A percentile compares a stretch with the other conserved stretches of the same genome.
phyloP scores from a whole-genome alignment of 2,888 invertebrate genomes.

The Pherbina coryleti region DNA sequence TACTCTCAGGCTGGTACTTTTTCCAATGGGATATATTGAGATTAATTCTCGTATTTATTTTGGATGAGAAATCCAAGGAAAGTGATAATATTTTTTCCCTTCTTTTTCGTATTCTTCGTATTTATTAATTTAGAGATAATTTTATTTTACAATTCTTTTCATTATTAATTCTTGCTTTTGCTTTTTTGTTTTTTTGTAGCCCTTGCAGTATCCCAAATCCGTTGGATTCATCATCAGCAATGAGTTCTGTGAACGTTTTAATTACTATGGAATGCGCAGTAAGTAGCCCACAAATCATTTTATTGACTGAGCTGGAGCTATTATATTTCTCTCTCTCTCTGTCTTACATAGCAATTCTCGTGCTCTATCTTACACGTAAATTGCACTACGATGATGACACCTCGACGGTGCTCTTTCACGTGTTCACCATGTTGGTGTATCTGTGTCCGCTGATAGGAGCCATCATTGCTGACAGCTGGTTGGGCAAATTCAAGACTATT shows the following conservation, averaged over 20 bases:
- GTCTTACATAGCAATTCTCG: slow-evolving; percentile 83
- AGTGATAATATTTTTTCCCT: too few relatives aligned
- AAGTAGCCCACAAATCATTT: slow-evolving; percentile 66
- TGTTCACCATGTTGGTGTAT: slow-evolving; percentile 88
- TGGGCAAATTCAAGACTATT: slow-evolving; percentile 89
- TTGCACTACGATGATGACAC: slow-evolving; percentile 79
- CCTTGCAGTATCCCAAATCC: slow-evolving; percentile 83
- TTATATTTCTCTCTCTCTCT: slow-evolving; percentile 19
- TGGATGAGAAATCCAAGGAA: too few relatives aligned
- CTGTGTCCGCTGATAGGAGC: slow-evolving; percentile 80
- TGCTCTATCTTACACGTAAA: slow-evolving; percentile 86
- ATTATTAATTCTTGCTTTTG: background rate
- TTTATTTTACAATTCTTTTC: too few relatives aligned
- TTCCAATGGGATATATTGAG: too few relatives aligned
- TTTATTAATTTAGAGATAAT: too few relatives aligned
- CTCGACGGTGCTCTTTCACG: slow-evolving; percentile 90
- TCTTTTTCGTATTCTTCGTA: too few relatives aligned
- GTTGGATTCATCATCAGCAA: slow-evolving; percentile 95
- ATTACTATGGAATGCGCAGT: slow-evolving; percentile 98
- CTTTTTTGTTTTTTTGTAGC: slow-evolving; percentile 43
- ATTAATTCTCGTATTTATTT: too few relatives aligned
- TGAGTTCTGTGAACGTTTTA: slow-evolving; percentile 98
- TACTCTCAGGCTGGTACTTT: too few relatives aligned
- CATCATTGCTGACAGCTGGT: slow-evolving; percentile 90
- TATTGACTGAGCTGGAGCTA: background rate